Evolutionary conservation across 1,140 invertebrate species (phyloP).

Genomic region (Andrena cerasifolii): DNA sequence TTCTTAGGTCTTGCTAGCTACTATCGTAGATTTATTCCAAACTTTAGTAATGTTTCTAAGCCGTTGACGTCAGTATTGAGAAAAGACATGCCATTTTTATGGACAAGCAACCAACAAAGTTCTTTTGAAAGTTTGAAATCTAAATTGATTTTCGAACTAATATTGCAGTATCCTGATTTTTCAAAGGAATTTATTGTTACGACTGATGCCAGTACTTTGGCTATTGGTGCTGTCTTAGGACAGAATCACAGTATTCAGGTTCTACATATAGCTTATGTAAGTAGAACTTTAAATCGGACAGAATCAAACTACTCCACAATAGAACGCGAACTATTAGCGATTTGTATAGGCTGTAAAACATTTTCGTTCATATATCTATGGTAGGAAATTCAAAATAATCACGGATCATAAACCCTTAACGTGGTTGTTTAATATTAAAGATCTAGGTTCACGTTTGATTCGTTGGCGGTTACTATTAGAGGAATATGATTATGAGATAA

Average conservation of each 20-base stretch:
- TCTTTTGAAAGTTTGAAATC: conserved; percentile 58
- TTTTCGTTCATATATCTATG: conserved; percentile 81
- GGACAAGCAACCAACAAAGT: conserved; percentile 52
- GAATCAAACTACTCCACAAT: conserved; percentile 57
- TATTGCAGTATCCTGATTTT: conserved; percentile 58
- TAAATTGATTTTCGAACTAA: conserved; percentile 49
- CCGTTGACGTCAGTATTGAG: conserved; percentile 61
- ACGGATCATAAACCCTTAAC: conserved; percentile 79
- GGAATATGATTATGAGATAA: conserved; percentile 74
- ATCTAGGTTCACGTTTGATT: conserved; percentile 68
- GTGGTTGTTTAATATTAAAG: conserved; percentile 77
- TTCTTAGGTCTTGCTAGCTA: conserved; percentile 61
- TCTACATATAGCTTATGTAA: background rate
- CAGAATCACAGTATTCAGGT: conserved; percentile 40
- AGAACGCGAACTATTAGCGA: conserved; percentile 23
- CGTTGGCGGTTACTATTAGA: conserved; percentile 70
- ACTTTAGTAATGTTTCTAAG: background rate
- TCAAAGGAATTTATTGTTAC: conserved; percentile 45
- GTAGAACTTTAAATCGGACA: conserved; percentile 24
- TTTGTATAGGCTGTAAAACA: conserved; percentile 78
- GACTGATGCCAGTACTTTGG: conserved; percentile 49
- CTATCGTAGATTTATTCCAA: background rate
- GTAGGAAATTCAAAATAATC: conserved; percentile 78
- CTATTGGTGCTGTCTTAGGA: conserved; percentile 46
- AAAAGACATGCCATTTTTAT: conserved; percentile 69